Evolutionary conservation across 2,113 vertebrate species (phyloP).

Genomic region (Narcine bancroftii): DNA sequence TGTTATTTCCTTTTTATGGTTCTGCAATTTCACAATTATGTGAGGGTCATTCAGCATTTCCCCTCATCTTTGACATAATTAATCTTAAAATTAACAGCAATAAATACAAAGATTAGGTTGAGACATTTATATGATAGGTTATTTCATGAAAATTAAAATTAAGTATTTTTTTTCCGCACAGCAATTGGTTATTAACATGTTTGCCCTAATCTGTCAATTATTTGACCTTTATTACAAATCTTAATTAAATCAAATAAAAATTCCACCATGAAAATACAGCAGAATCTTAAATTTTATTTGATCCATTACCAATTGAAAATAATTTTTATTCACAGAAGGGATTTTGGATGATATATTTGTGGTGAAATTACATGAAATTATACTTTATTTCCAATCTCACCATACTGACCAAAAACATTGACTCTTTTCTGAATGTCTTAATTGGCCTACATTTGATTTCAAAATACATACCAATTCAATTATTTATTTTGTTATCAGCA

Average conservation of each 20-base stretch:
- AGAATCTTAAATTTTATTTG: not conserved
- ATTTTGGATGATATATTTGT: not conserved
- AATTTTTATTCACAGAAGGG: not conserved
- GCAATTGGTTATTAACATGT: not conserved
- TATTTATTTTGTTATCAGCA: not conserved
- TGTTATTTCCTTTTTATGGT: too few species aligned
- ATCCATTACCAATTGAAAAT: not conserved
- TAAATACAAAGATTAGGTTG: too few species aligned
- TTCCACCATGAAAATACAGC: not conserved
- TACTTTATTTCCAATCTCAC: not conserved
- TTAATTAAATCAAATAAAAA: not conserved
- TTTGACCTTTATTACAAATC: too few species aligned
- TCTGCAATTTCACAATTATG: too few species aligned
- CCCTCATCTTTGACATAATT: too few species aligned
- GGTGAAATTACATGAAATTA: not conserved
- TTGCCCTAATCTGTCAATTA: too few species aligned
- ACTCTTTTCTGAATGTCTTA: too few species aligned
- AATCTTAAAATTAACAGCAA: too few species aligned
- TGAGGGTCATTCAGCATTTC: too few species aligned
- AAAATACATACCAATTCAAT: not conserved
- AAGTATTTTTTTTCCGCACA: not conserved
- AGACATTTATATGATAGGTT: not conserved
- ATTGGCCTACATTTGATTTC: too few species aligned
- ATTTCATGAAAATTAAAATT: not conserved
- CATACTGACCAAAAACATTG: too few species aligned